Evolutionary conservation across 2,113 vertebrate genomes (phyloP).

Genomic region (Pachypanchax playfairii): DNA sequence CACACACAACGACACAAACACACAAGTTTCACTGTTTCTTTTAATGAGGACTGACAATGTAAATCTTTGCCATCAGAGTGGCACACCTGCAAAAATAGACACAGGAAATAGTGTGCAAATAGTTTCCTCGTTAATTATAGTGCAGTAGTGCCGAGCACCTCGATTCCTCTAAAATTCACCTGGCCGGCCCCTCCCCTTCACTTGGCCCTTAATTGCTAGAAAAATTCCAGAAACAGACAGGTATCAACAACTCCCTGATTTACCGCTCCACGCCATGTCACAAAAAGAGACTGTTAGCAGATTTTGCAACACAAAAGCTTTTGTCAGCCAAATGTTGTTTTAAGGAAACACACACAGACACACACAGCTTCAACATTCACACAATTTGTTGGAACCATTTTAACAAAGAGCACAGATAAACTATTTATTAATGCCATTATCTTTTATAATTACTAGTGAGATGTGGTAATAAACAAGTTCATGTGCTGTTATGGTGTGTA

Average conservation of each 20-base stretch:
- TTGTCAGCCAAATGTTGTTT: slow-evolving; percentile 35
- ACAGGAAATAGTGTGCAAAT: slow-evolving; percentile 76
- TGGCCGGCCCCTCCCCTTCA: slow-evolving; percentile 72
- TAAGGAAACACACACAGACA: slow-evolving; percentile 9
- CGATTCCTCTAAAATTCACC: slow-evolving; percentile 72
- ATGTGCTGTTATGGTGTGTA: too few relatives aligned
- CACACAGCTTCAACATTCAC: not conserved
- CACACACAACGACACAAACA: slow-evolving; percentile 45
- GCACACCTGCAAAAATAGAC: slow-evolving; percentile 83
- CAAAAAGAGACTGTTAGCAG: slow-evolving; percentile 44
- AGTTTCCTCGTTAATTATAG: slow-evolving; percentile 82
- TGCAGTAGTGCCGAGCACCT: slow-evolving; percentile 54
- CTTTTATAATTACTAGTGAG: too few relatives aligned
- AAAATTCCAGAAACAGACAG: slow-evolving; percentile 74
- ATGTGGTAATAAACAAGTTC: too few relatives aligned
- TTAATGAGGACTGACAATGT: slow-evolving; percentile 53
- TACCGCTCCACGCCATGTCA: slow-evolving; percentile 57
- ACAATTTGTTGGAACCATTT: not conserved
- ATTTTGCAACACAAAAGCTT: slow-evolving; percentile 52
- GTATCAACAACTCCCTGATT: slow-evolving; percentile 77
- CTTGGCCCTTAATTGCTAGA: slow-evolving; percentile 68
- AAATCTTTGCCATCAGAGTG: slow-evolving; percentile 65
- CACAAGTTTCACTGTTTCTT: slow-evolving; percentile 24
- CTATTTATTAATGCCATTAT: too few relatives aligned
- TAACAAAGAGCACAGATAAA: not conserved